These are phyloP conservation scores for Eristalis pertinax DNA, from an alignment of 2,888 invertebrate species.

Conservation along the genomic window DNA sequence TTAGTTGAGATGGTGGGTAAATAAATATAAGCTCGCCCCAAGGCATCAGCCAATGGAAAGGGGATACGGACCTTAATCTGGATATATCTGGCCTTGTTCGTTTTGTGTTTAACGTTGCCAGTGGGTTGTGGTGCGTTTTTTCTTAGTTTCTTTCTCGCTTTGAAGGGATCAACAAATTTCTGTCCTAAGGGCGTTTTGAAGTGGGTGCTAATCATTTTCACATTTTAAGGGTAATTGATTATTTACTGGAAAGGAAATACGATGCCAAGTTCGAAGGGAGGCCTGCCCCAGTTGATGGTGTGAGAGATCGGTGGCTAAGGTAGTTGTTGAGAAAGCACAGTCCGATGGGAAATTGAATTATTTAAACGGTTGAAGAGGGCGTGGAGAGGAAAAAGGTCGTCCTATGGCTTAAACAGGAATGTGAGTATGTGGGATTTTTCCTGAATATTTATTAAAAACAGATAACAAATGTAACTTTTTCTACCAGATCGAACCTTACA, in stretches of 20 bases:
- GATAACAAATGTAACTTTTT: too few species aligned
- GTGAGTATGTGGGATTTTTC: too few species aligned
- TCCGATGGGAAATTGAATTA: background rate
- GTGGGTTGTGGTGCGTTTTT: conserved; percentile 1
- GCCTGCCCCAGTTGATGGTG: background rate
- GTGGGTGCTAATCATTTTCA: conserved; percentile 72
- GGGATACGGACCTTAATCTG: conserved; percentile 64
- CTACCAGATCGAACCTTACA: too few species aligned
- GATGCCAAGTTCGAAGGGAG: conserved; percentile 15
- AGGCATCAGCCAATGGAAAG: conserved; percentile 43
- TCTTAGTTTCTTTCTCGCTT: background rate
- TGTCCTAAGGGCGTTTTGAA: conserved; percentile 59
- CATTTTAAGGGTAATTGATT: conserved; percentile 72
- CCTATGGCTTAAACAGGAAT: too few species aligned
- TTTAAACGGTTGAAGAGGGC: background rate
- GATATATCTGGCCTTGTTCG: conserved; percentile 53
- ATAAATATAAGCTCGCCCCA: conserved; percentile 65
- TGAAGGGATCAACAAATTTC: conserved; percentile 60
- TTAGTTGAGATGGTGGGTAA: conserved; percentile 50
- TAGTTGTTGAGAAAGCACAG: background rate
- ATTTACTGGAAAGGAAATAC: conserved; percentile 59
- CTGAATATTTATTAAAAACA: too few species aligned
- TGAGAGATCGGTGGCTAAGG: background rate
- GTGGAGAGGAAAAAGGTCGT: too few species aligned
- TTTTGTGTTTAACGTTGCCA: conserved; percentile 10